Conservation (phyloP, 2,113 vertebrate species). For the Paradisaea rubra region DNA sequence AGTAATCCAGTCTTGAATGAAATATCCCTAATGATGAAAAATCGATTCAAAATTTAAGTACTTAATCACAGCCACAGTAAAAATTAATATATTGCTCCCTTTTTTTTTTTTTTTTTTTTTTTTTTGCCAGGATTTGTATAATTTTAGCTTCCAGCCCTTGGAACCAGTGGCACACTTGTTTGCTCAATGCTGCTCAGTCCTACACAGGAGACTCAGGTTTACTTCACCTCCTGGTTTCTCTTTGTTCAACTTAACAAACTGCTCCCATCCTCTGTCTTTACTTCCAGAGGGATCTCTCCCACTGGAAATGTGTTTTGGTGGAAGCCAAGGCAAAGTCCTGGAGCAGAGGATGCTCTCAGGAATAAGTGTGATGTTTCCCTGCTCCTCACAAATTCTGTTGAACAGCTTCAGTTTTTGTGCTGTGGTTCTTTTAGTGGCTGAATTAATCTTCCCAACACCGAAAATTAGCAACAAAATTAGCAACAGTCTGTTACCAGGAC, state of each 20-base stretch:
- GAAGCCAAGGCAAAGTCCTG: not conserved
- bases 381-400: not conserved
- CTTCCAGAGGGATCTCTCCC: not conserved
- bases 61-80: not conserved
- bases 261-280: not conserved
- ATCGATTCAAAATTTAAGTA: not conserved
- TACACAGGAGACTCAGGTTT: not conserved
- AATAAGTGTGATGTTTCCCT: not conserved
- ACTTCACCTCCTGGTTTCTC: not conserved
- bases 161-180: not conserved
- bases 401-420: not conserved
- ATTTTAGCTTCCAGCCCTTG: not conserved
- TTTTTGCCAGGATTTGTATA: not conserved
- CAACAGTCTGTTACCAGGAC: not conserved
- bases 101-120: not conserved
- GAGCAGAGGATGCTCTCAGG: not conserved
- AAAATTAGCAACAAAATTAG: not conserved
- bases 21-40: not conserved
- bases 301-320: not conserved
- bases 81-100: not conserved
- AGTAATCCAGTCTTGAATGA: not conserved
- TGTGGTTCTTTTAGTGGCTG: not conserved
- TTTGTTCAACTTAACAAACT: not conserved
- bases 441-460: not conserved
- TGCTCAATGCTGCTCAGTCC: not conserved